Base-by-base conservation (phyloP, 2,888 invertebrate species). In the Resseliella maxima region DNA sequence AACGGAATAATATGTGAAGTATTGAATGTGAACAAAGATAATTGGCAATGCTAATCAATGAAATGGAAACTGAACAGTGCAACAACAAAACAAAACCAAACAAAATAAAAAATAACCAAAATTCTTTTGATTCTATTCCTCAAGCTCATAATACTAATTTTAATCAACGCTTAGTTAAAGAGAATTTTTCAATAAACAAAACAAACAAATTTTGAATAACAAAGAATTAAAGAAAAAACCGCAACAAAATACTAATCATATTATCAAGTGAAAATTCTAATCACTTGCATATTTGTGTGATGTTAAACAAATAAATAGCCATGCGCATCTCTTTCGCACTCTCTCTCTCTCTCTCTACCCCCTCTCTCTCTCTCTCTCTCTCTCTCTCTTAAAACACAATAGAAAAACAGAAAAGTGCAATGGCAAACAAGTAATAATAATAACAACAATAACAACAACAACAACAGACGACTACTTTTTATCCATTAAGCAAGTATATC, bases 401-500 rank as follows among this genome's bases (percentile, higher is more conserved):
- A 50, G 46, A 15, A 50, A 50, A 50, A 41, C 41, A n/a, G n/a
- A n/a, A n/a, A n/a, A n/a, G n/a, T n/a, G n/a, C n/a, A n/a, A n/a
- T n/a, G n/a, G n/a, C n/a, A n/a, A n/a, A n/a, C 41, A 8, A 5
- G 41, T 41, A 41, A 41, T 12, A 41, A 41, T 50, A 59, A 59
- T 24, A 59, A 12, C 31, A 24, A 3, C 2, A 59, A 59, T 3
- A 59, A 59, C 24, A 59, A 59, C 12, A 24, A 12, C 59, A 59
- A 24, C 24, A 59, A 59, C 59, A 59, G 59, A n/a, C 59, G 59
- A 59, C 59, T 72, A 24, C 5, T 10, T 59, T 59, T 59, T 27
- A 72, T 15, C n/a, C 72, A 35, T 31, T 72, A 31, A 72, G 72
- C 72, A 72, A 72, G 72, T 72, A 59, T 59, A 72, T 72, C 72